These are phyloP conservation scores for Patella depressa DNA, from an alignment of 2,888 invertebrate species.

Conservation along the genomic window DNA sequence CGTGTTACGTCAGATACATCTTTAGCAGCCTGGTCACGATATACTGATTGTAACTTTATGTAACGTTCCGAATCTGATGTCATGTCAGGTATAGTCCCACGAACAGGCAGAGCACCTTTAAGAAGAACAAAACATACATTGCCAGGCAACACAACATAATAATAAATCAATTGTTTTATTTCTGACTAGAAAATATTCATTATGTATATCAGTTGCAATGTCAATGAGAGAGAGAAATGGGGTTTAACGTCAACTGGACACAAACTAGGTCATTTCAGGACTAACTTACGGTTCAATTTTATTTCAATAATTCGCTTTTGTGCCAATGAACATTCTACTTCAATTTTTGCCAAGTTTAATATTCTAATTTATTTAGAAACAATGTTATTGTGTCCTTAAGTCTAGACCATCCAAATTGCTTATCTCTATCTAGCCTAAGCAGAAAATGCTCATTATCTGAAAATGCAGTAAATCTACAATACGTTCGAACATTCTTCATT, in stretches of 20 bases:
- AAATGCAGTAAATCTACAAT: too few relatives aligned
- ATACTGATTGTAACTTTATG: constrained; percentile 88
- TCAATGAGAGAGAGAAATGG: neutral
- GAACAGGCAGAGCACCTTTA: constrained; percentile 79
- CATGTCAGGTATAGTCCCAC: constrained; percentile 95
- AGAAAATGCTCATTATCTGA: too few relatives aligned
- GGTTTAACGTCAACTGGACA: too few relatives aligned
- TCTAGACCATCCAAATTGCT: too few relatives aligned
- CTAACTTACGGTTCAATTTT: too few relatives aligned
- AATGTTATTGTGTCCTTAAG: too few relatives aligned
- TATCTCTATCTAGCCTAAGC: too few relatives aligned
- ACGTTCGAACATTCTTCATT: too few relatives aligned
- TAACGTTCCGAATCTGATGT: constrained; percentile 93
- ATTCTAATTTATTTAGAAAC: too few relatives aligned
- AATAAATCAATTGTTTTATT: neutral
- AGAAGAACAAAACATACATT: neutral
- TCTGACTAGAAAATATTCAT: neutral
- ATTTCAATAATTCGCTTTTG: too few relatives aligned
- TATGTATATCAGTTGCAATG: neutral
- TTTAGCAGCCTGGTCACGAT: constrained; percentile 83
- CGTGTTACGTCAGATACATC: constrained; percentile 87
- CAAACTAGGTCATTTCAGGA: too few relatives aligned
- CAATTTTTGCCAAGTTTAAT: too few relatives aligned
- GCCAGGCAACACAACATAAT: neutral
- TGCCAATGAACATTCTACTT: neutral